A percentile compares a stretch with the other conserved stretches of the same genome.
phyloP scores from a whole-genome alignment of 2,113 vertebrate genomes.

The Gasterosteus aculeatus region DNA sequence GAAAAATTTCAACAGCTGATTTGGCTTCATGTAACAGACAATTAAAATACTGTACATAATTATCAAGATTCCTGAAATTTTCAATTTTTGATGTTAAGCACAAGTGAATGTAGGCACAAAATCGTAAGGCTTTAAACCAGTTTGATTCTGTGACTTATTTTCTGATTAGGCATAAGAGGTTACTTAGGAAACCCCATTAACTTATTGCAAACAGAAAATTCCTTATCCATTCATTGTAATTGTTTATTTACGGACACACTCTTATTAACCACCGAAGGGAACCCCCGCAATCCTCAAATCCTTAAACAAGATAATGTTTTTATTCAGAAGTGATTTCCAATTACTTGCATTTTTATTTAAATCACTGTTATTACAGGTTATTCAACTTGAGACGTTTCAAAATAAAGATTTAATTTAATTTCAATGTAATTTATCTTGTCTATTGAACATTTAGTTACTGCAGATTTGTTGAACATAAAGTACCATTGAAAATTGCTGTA shows the following conservation, averaged over 20 bases:
- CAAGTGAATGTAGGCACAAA: slow-evolving; percentile 21
- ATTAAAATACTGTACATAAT: background rate
- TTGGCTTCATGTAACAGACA: background rate
- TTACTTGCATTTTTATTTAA: background rate
- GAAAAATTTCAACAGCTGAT: background rate
- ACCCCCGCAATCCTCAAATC: background rate
- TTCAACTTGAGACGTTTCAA: background rate
- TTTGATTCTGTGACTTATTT: background rate
- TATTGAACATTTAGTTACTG: background rate
- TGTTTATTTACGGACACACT: slow-evolving; percentile 6
- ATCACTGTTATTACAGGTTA: background rate
- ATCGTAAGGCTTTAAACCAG: background rate
- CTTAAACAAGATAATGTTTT: background rate
- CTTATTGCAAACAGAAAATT: background rate
- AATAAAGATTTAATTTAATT: no score
- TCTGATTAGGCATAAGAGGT: background rate
- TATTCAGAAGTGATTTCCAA: background rate
- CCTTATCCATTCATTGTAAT: background rate
- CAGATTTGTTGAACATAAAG: background rate
- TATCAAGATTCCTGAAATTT: background rate
- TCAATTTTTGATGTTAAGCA: slow-evolving; percentile 11
- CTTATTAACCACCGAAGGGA: background rate
- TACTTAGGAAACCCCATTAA: background rate
- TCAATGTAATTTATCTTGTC: slow-evolving; percentile 1
- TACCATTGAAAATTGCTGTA: background rate